Evolutionary conservation across 2,797 vertebrate genomes (phyloP).

Genomic region (Mionectes olivaceus): DNA sequence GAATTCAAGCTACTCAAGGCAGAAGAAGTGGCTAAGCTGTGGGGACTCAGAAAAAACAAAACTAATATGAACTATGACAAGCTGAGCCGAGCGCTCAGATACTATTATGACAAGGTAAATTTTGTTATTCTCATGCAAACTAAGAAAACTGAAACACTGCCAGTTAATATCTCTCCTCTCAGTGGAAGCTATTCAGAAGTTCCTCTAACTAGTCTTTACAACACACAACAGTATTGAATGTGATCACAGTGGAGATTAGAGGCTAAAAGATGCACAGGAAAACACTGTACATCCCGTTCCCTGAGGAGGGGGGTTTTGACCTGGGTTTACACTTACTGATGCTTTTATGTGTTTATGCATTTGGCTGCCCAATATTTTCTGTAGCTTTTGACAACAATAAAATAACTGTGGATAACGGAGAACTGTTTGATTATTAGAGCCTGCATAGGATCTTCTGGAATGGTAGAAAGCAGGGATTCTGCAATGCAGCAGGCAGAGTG

Average conservation of each 20-base stretch:
- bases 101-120: constrained; percentile 97
- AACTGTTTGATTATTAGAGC: constrained; percentile 47
- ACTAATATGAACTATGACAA: constrained; percentile 99
- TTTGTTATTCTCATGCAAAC: neutral
- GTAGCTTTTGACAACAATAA: constrained; percentile 58
- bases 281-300: neutral
- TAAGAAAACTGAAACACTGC: neutral
- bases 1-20: constrained; percentile 98
- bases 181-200: constrained; percentile 12
- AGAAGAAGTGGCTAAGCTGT: constrained; percentile 96
- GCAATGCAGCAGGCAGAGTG: neutral
- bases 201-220: neutral
- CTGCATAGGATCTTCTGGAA: neutral
- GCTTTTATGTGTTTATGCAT: neutral
- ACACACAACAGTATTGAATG: neutral
- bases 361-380: constrained; percentile 9
- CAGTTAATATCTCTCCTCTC: neutral
- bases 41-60: constrained; percentile 98
- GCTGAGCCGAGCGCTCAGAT: constrained; percentile 94
- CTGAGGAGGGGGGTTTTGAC: neutral
- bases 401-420: constrained; percentile 12
- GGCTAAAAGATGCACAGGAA: neutral
- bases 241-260: neutral
- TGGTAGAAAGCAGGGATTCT: neutral
- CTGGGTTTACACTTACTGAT: neutral